Evolutionary conservation across 35 echinoderm and acorn worm species (phyloP).

Genomic region (Diadema setosum): DNA sequence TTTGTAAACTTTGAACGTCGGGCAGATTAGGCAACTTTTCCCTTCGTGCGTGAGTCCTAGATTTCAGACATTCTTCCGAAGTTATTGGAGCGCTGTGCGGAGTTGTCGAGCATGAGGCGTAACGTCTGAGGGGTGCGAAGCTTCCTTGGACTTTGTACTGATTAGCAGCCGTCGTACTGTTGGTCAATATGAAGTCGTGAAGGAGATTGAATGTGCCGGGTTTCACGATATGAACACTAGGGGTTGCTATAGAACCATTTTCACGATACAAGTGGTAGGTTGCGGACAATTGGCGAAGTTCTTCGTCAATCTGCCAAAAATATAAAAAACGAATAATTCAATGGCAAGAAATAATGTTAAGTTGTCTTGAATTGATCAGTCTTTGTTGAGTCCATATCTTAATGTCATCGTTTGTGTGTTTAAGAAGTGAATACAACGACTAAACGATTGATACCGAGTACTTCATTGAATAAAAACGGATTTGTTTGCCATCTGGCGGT

Average conservation of each 20-base stretch:
- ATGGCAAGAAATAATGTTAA: no score
- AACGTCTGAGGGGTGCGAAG: constrained; percentile 18
- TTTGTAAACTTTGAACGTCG: no score
- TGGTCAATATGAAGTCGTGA: neutral
- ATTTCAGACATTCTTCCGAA: neutral
- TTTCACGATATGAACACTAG: constrained; percentile 5
- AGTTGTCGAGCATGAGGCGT: constrained; percentile 16
- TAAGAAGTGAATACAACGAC: neutral
- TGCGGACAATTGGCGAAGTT: neutral
- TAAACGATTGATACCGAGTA: neutral
- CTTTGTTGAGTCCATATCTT: neutral
- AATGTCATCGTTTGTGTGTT: neutral
- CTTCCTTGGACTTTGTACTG: constrained; percentile 55
- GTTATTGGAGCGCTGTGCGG: neutral
- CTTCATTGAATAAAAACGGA: neutral
- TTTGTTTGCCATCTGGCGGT: neutral
- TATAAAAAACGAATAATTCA: neutral
- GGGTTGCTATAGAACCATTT: neutral
- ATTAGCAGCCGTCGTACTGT: neutral
- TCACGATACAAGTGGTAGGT: constrained; percentile 2
- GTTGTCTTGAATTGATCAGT: no score
- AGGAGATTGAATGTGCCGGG: constrained; percentile 32
- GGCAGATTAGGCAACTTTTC: no score
- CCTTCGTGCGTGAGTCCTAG: no score
- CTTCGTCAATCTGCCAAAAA: constrained; percentile 22